Base-by-base conservation (phyloP, 2,888 invertebrate genomes). In the Aromia moschata region DNA sequence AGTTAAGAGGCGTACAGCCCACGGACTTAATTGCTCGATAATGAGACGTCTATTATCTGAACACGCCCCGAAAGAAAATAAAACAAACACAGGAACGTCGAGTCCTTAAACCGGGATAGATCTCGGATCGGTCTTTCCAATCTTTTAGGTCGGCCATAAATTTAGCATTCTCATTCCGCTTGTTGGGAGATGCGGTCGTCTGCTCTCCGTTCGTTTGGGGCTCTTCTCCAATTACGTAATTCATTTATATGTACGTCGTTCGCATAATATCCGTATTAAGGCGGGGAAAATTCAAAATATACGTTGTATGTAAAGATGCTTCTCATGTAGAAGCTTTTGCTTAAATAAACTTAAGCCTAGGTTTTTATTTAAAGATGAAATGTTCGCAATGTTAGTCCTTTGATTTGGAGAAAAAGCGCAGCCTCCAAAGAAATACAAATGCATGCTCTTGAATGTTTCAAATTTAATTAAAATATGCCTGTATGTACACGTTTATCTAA, bases 61-160 rank as follows among this genome's bases (percentile, higher is more conserved):
- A 36, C 37, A 36, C 46, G 17, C 16, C 46, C 18, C 33, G 5
- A 17, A 16, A 31, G 33, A 36, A 16, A 33, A 40, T 17, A 33
- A 47, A 36, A 47, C 37, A 47, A 47, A 37, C 47, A 37, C 37
- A 47, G 12, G 37, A 47, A 47, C 33, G 37, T 47, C 11, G 36
- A 18, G 47, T 47, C 37, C 37, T 47, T 47, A 47, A 47, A 36
- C 47, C 20, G 12, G 33, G 49, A 49, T 49, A 49, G 49, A 49
- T 49, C 38, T 49, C 20, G 38, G 38, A 38, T 49, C 38, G 38
- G 49, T 25, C 38, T 49, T 38, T 38, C 37, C 49, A 49, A 49
- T 49, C 37, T 49, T 49, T 38, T 49, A 49, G 38, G 49, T 49
- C 49, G 49, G 38, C 38, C 10, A 38, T 49, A 49, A 49, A 49